Evolutionary conservation across 37 sponge, comb jelly and placozoan genomes (phyloP).

Genomic region (Cladorhizidae sp.): DNA sequence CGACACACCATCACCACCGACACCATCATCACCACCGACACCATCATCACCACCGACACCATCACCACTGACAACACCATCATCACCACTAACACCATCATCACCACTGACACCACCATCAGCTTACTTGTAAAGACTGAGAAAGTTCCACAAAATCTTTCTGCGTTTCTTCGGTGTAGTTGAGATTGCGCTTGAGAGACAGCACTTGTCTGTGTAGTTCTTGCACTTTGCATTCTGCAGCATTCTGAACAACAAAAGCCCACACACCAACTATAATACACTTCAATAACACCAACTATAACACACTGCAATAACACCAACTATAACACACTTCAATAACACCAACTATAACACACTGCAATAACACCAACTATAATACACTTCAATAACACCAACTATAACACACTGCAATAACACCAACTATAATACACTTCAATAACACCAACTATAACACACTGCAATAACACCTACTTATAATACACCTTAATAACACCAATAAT

Average conservation of each 20-base stretch:
- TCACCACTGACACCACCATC: neutral
- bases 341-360: too few species aligned
- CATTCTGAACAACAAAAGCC: neutral
- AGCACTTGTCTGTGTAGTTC: slow-evolving; percentile 33
- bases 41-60: slow-evolving; percentile 9
- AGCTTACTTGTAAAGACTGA: slow-evolving; percentile 40
- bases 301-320: too few species aligned
- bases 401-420: too few species aligned
- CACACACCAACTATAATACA: too few species aligned
- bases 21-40: neutral
- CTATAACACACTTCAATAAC: too few species aligned
- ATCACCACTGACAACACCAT: neutral
- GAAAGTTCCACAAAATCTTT: slow-evolving; percentile 63
- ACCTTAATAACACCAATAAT: too few species aligned
- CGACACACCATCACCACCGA: neutral
- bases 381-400: too few species aligned
- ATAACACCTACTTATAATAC: too few species aligned
- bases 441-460: too few species aligned
- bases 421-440: too few species aligned
- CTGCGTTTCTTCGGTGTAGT: slow-evolving; percentile 33
- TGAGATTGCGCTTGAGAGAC: slow-evolving; percentile 17
- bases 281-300: too few species aligned
- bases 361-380: too few species aligned
- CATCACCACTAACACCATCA: neutral
- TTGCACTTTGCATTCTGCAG: slow-evolving; percentile 19